Evolutionary conservation across 1,140 invertebrate species (phyloP).

Genomic region (Physella acuta): DNA sequence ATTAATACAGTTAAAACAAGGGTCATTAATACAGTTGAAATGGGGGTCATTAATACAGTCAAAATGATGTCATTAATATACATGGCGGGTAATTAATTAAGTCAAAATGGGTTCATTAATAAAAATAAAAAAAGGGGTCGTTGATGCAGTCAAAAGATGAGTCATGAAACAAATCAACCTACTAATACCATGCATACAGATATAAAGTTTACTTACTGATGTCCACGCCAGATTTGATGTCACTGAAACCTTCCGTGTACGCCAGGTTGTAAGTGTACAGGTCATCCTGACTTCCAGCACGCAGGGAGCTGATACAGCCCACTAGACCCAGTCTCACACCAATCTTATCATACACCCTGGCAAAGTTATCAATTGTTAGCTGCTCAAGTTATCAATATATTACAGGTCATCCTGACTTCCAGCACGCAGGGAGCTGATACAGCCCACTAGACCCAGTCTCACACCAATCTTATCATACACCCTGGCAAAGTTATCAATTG

Average conservation of each 20-base stretch:
- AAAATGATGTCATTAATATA: too few species aligned
- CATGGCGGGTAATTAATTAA: too few species aligned
- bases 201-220: slow-evolving; percentile 58
- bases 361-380: slow-evolving; percentile 30
- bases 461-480: slow-evolving; percentile 85
- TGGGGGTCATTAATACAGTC: too few species aligned
- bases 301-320: slow-evolving; percentile 71
- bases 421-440: slow-evolving; percentile 64
- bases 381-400: too few species aligned
- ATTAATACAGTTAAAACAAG: too few species aligned
- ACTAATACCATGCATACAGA: too few species aligned
- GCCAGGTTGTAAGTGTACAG: slow-evolving; percentile 41
- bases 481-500: slow-evolving; percentile 63
- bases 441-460: slow-evolving; percentile 78
- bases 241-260: slow-evolving; percentile 33
- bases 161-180: too few species aligned
- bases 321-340: slow-evolving; percentile 79
- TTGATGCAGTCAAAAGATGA: too few species aligned
- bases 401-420: slow-evolving; percentile 34
- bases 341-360: slow-evolving; percentile 82
- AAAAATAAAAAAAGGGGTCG: too few species aligned
- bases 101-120: too few species aligned
- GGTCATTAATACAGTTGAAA: too few species aligned
- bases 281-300: slow-evolving; percentile 36
- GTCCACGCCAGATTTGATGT: slow-evolving; percentile 52